Base-by-base conservation (phyloP, 2,113 vertebrate species). In the Trematomus loennbergii region DNA sequence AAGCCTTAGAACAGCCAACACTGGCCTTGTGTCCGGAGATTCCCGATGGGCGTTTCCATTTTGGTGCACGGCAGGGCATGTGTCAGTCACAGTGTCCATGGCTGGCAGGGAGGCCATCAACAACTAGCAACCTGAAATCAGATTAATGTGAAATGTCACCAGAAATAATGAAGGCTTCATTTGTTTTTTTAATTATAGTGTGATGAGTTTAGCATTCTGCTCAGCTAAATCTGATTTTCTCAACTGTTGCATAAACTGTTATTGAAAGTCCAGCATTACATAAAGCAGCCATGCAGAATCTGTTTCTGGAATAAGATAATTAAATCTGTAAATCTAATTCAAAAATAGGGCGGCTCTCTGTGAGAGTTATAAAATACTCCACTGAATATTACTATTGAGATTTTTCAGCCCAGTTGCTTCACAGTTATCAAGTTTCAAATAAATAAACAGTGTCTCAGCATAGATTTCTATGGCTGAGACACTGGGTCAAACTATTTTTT, bases 1-100 rank as follows among this genome's bases (percentile, higher is more conserved):
- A 66, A 99, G 94, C 70, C 94, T 95, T 77, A 99, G 93, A 52
- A 94, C 89, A 13, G 71, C 60, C 84, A 75, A 13, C 25, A 66
- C 49, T 84, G 92, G 82, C 61, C 77, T 94, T 94, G 79, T 91
- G 82, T 79, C 90, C 77, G 85, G 68, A 79, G 87, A 96, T 68
- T 88, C 89, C 33, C 75, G 81, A 74, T 85, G 88, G 69, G 89
- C 93, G 9, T 71, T 81, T 54, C 93, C 93, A 25, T 98, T 99
- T 72, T 96, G 96, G 81, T 96, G 96, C 50, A 79, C 80, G 4
- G 74, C 65, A 4, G 93, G 90, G 86, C 85, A 69, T 49, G 94
- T 82, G 7, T 95, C 88, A 69, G 88, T 92, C 87, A 82, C 71
- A 20, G 87, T 74, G 61, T 91, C 90, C 92, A 93, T 92, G 58